Evolutionary conservation across 1,140 invertebrate genomes (phyloP), one percentile per base, ranked within the genome.

Genomic region (Leptestheria dahalacensis): DNA sequence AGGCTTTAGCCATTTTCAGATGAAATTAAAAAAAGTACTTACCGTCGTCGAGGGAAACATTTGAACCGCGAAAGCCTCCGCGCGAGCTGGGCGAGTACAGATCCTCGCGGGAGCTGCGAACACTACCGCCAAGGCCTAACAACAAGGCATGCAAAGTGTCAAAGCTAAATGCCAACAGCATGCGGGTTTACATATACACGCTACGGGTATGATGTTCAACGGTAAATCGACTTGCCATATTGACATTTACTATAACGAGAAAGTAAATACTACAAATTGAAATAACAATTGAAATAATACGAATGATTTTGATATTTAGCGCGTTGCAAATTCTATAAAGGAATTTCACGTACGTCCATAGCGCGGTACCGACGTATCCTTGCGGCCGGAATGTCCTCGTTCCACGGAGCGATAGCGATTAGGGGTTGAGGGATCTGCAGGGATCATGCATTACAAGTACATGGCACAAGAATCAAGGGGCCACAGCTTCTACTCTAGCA

Each of bases 281-380:
- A n/a, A n/a, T n/a, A n/a, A n/a, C n/a, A n/a, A n/a, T n/a, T n/a
- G n/a, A n/a, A n/a, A n/a, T n/a, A n/a, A n/a, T n/a, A n/a, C n/a
- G n/a, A n/a, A n/a, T n/a, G n/a, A n/a, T n/a, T n/a, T n/a, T n/a
- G n/a, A n/a, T n/a, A n/a, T n/a, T n/a, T n/a, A n/a, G n/a, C n/a
- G n/a, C n/a, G n/a, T n/a, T n/a, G n/a, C n/a, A n/a, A n/a, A n/a
- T n/a, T n/a, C n/a, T n/a, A n/a, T n/a, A n/a, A n/a, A 59, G 24
- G 23, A 51, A 59, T 6, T n/a, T 25, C 3, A 59, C 61, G 60
- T 60, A 62, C 60, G 61, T 51, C 41, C 10, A 46, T 64, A 57
- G n/a, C 63, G 62, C 24, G 61, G 51, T 52, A 62, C 57, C 23
- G 63, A 64, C 21, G 55, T 46, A 54, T 64, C 62, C 41, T 61